phyloP scores from a whole-genome alignment of 2,113 vertebrate species.

The Aviceda subcristata region DNA sequence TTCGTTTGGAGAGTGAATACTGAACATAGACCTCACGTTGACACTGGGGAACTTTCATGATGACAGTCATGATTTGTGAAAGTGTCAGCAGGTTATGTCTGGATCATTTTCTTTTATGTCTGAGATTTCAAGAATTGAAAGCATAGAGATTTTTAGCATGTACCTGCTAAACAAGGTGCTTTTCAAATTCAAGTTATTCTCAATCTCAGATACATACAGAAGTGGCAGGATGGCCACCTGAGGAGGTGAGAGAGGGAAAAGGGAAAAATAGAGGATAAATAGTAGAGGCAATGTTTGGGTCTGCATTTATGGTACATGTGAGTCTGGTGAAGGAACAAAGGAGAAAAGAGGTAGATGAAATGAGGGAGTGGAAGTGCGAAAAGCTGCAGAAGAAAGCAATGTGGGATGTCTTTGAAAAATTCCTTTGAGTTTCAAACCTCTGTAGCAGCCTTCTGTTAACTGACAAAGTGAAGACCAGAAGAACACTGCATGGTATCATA shows the following conservation, averaged over 20 bases:
- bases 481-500: neutral
- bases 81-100: neutral
- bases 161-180: neutral
- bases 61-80: neutral
- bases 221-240: neutral
- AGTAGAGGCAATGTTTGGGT: neutral
- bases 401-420: neutral
- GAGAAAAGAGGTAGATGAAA: neutral
- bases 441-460: neutral
- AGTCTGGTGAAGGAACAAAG: neutral
- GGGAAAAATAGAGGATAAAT: neutral
- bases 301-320: neutral
- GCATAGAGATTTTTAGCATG: neutral
- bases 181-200: neutral
- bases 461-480: neutral
- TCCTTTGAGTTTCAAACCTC: neutral
- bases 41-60: neutral
- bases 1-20: neutral
- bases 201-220: neutral
- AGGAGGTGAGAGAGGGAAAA: neutral
- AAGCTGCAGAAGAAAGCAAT: neutral
- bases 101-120: neutral
- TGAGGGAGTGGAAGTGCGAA: neutral
- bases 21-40: neutral
- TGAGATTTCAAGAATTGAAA: neutral